These are phyloP conservation scores for Araneus ventricosus DNA, from an alignment of 1,140 invertebrate genomes.

Conservation along the genomic window DNA sequence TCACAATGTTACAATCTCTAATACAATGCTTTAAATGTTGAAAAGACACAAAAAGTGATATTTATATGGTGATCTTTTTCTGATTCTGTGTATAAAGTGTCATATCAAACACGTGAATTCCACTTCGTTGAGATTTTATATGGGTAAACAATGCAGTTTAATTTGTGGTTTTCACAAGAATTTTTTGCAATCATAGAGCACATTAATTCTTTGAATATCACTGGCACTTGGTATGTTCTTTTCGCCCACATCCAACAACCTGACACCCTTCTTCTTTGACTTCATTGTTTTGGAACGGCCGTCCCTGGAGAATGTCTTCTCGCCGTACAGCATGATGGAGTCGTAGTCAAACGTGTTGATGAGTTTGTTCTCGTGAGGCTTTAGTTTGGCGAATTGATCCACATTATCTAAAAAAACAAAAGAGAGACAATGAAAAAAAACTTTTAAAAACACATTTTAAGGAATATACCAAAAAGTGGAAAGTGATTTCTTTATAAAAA, in stretches of 20 bases:
- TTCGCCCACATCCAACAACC: conserved; percentile 78
- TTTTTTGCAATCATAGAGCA: conserved; percentile 78
- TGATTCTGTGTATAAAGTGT: no score
- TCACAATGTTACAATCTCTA: no score
- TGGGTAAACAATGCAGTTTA: not conserved
- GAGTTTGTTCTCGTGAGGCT: conserved; percentile 64
- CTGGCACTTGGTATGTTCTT: conserved; percentile 78
- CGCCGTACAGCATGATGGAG: conserved; percentile 76
- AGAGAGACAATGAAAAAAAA: no score
- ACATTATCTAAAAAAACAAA: conserved; percentile 1
- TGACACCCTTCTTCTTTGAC: conserved; percentile 76
- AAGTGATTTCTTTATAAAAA: no score
- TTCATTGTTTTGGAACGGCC: conserved; percentile 56
- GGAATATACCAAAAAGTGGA: no score
- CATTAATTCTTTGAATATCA: conserved; percentile 79
- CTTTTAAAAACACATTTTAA: no score
- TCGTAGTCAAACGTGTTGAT: conserved; percentile 76
- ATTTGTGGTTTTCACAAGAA: not conserved
- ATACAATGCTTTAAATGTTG: no score
- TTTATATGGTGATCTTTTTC: no score
- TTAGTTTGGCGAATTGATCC: conserved; percentile 66
- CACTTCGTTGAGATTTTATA: not conserved
- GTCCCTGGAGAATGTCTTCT: conserved; percentile 64
- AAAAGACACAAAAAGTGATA: no score
- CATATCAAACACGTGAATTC: no score